Base-by-base conservation (phyloP, 2,797 vertebrate species). In the Dendrocincla tyrannina region DNA sequence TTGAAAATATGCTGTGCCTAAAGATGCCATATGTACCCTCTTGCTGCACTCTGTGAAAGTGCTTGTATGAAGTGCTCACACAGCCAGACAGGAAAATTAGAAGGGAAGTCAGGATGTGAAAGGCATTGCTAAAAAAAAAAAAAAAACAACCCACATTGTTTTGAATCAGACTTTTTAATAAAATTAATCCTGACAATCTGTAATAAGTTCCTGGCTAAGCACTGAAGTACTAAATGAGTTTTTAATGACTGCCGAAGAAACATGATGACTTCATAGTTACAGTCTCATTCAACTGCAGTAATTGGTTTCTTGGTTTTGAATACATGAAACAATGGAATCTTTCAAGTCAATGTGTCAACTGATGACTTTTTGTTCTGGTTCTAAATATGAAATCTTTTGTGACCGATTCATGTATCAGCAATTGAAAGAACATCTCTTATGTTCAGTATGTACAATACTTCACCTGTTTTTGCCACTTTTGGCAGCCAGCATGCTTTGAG, bases 1-100 rank as follows among this genome's bases (percentile, higher is more conserved):
- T 78, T 68, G 24, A 76, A 80, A 79, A 37, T 33, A 14, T 2
- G 2, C 28, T 49, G 11, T 77, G 52, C 56, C 39, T 23, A 10
- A 32, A 44, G 55, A 4, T 2, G 1, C 39, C 46, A 53, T 78
- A 39, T 1, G 0, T n/a, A 19, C 6, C 20, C 5, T 67, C 35
- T 60, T 64, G 10, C 22, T 55, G 13, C 74, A 67, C 25, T 63
- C 23, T 2, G 39, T 35, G 58, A 12, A 85, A 52, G 13, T 37
- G 13, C 41, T 86, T 5, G 1, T 64, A 30, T 52, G 24, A 67
- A n/a, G 37, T 64, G 30, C 24, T 75, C 7, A 1, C 17, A 16
- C 9, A 14, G 16, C 33, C 60, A 47, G 46, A 60, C 14, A 32
- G 30, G 33, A 88, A 62, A 66, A 55, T 16, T 15, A 27, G 20